These are phyloP conservation scores for Sisor rabdophorus DNA, from an alignment of 2,113 vertebrate genomes.

Conservation along the genomic window DNA sequence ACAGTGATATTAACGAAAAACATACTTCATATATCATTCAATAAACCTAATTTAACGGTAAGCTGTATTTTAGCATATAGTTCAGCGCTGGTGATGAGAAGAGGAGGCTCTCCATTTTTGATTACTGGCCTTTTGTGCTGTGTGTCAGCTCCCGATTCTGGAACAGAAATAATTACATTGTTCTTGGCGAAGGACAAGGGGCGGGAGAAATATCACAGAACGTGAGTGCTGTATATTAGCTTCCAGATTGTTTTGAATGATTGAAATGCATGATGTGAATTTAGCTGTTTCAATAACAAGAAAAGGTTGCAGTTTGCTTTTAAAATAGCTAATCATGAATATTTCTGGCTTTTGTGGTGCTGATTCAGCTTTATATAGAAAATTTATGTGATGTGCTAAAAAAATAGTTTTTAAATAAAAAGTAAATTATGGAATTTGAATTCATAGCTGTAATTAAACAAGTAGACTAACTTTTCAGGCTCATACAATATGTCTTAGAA, in stretches of 20 bases:
- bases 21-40: neutral
- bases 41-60: neutral
- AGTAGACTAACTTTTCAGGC: neutral
- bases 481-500: neutral
- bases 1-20: neutral
- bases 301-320: conserved; percentile 42
- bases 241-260: conserved; percentile 46
- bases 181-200: conserved; percentile 67
- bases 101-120: conserved; percentile 41
- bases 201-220: conserved; percentile 52
- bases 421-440: conserved; percentile 2
- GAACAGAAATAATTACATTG: conserved; percentile 67
- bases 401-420: conserved; percentile 15
- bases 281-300: conserved; percentile 45
- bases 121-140: conserved; percentile 52
- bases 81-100: conserved; percentile 28
- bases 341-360: conserved; percentile 27
- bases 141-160: conserved; percentile 59
- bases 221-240: conserved; percentile 62
- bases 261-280: conserved; percentile 48
- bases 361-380: conserved; percentile 24
- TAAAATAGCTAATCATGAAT: conserved; percentile 40
- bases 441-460: conserved; percentile 11
- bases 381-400: conserved; percentile 1
- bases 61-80: conserved; percentile 16